Base-by-base conservation (phyloP, 2,797 vertebrate genomes). In the Tragelaphus oryx region DNA sequence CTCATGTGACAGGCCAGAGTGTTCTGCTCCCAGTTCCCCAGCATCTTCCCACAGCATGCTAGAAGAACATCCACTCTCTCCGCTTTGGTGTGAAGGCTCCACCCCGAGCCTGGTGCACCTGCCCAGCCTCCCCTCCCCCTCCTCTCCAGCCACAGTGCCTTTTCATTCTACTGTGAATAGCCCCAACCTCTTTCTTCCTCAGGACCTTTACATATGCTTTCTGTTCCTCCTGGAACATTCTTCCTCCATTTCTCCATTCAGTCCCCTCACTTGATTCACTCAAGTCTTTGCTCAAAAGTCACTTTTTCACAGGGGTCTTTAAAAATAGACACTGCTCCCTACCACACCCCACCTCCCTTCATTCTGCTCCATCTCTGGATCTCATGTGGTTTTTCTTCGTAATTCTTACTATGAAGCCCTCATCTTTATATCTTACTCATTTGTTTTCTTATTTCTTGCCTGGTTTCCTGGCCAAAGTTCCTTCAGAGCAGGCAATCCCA, bases 41-140 rank as follows among this genome's bases (percentile, higher is more conserved):
- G 2, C 44, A 62, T 24, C 50, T 87, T 81, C 33, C 0, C 3
- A 26, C 3, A 55, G 2, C 12, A 30, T 3, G 4, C 16, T 16
- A 6, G 84, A 41, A 18, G 9, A 7, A 65, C 24, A n/a, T 11
- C 46, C 52, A 18, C 8, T 3, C 8, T 24, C 33, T 17, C 30
- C 1, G 17, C 54, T 62, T 26, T 41, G 28, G 10, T n/a, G 16
- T 0, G 13, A 55, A 30, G 71, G 7, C 41, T 33, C 14, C 2
- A 2, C 16, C 18, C 0, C 5, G 1, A 0, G 79, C 18, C 44
- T 24, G 9, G 11, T 0, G 26, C 4, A 2, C 10, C 16, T 88
- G 76, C n/a, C 54, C 16, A 1, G 0, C 26, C 11, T 83, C 10
- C 13, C 28, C 20, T 75, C 17, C 13, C n/a, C 3, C 12, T 1